Evolutionary conservation across 2,113 vertebrate genomes (phyloP).

Genomic region (Ifrita kowaldi): DNA sequence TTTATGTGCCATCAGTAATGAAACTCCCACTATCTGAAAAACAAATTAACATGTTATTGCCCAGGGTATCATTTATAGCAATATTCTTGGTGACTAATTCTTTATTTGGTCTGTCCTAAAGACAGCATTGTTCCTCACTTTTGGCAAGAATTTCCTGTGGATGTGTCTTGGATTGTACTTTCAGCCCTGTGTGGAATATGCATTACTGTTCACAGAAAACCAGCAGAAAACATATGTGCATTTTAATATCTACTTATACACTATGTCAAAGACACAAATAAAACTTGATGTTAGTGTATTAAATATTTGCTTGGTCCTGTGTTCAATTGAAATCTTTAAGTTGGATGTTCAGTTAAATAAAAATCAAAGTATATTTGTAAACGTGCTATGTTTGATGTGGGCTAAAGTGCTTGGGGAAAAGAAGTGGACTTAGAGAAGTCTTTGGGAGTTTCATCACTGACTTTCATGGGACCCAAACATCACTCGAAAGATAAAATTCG

Average conservation of each 20-base stretch:
- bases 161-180: neutral
- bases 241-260: neutral
- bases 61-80: neutral
- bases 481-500: neutral
- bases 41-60: neutral
- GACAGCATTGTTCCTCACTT: neutral
- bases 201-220: neutral
- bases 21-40: neutral
- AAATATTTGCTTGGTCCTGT: neutral
- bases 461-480: neutral
- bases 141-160: neutral
- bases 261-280: neutral
- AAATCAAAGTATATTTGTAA: neutral
- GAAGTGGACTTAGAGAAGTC: neutral
- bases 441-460: neutral
- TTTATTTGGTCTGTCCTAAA: slow-evolving; percentile 11
- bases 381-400: neutral
- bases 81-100: neutral
- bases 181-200: neutral
- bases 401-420: neutral
- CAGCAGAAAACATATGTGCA: neutral
- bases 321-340: neutral
- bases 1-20: slow-evolving; percentile 1
- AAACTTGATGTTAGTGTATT: neutral
- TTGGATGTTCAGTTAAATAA: neutral